Evolutionary conservation across 2,113 vertebrate genomes (phyloP), one percentile per base, ranked within the genome.

Genomic region (Alaudala cheleensis): DNA sequence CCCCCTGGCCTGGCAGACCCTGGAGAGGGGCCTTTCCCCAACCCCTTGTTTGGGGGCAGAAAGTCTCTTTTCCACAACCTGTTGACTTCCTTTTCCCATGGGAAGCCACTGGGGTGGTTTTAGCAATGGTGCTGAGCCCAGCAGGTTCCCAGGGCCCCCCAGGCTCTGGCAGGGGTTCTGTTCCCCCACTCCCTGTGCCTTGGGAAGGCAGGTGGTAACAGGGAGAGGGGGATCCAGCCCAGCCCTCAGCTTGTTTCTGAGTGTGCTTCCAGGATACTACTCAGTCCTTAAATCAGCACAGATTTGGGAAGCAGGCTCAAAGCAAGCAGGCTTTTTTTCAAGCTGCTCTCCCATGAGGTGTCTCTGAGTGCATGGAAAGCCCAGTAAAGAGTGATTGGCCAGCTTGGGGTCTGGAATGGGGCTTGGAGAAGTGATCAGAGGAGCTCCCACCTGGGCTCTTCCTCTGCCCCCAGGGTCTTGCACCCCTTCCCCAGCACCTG

Each of bases 51-150:
- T 15, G 10, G 8, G 47, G 50, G 9, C 40, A 62, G 11, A 29
- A 53, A n/a, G 11, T 71, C n/a, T 79, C 21, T 64, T 49, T 71
- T 8, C 21, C 39, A 15, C 16, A 49, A 20, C 31, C 28, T 49
- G 4, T 13, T 25, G 14, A 5, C 4, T 40, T 29, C 44, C 5
- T 21, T 42, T 72, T 25, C 28, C 34, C 9, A 0, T 0, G 3
- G 26, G 28, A 9, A 50, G 15, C 19, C 25, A 1, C 1, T 25
- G 10, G 1, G 21, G 5, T 4, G 16, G 0, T n/a, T 47, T 33
- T 31, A 49, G 71, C 14, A 40, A 2, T 31, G 1, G 1, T 12
- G 53, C 64, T 67, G 74, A 33, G 47, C 71, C 5, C 17, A 22
- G n/a, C 8, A 2, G 37, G 26, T 6, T 14, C 45, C 10, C 25